These are phyloP conservation scores for Colius striatus DNA, from an alignment of 2,113 vertebrate species.

Conservation along the genomic window DNA sequence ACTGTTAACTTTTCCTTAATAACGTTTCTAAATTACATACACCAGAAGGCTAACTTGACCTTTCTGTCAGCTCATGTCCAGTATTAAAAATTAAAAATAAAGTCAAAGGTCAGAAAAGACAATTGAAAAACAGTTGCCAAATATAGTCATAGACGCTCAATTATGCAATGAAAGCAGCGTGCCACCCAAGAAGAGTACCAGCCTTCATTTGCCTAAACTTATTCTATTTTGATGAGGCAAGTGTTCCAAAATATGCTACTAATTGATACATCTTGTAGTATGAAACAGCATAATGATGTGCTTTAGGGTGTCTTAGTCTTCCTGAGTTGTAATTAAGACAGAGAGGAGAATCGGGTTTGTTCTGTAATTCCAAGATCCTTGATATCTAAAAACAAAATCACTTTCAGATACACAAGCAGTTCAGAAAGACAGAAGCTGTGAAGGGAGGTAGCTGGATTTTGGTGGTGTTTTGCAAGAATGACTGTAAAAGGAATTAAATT, in stretches of 20 bases:
- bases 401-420: neutral
- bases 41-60: slow-evolving; percentile 4
- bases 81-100: slow-evolving; percentile 37
- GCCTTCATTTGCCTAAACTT: slow-evolving; percentile 10
- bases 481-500: neutral
- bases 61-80: slow-evolving; percentile 24
- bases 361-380: neutral
- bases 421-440: neutral
- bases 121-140: slow-evolving; percentile 61
- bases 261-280: neutral
- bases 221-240: neutral
- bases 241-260: neutral
- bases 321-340: neutral
- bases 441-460: neutral
- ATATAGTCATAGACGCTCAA: slow-evolving; percentile 61
- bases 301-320: neutral
- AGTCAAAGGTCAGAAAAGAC: slow-evolving; percentile 42
- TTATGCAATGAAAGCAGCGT: slow-evolving; percentile 53
- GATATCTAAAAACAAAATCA: neutral
- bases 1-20: slow-evolving; percentile 20
- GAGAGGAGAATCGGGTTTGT: neutral
- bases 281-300: neutral
- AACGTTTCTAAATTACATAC: neutral
- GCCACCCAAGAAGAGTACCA: slow-evolving; percentile 45
- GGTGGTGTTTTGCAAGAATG: neutral